A percentile compares a stretch with the other conserved stretches of the same genome.
Conservation (phyloP, 2,113 vertebrate genomes). For the Fregetta grallaria region DNA sequence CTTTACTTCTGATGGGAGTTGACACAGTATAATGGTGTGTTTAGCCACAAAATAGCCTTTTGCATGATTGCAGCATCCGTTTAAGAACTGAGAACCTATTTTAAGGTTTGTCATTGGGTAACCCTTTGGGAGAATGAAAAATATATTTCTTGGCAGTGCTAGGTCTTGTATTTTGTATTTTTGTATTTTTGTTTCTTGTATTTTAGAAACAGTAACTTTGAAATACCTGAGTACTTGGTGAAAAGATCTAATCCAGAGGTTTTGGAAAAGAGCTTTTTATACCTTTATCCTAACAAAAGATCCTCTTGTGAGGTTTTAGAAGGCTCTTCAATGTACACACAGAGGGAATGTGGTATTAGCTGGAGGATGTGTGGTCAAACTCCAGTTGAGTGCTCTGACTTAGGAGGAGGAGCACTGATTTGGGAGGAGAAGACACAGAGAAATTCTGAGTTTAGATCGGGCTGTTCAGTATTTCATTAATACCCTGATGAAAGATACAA, state of each 20-base stretch:
- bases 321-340: not conserved
- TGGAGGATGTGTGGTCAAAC: not conserved
- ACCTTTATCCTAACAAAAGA: not conserved
- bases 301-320: not conserved
- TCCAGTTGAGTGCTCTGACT: not conserved
- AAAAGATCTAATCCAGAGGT: not conserved
- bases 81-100: not conserved
- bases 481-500: not conserved
- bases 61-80: not conserved
- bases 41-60: not conserved
- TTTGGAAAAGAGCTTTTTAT: not conserved
- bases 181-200: not conserved
- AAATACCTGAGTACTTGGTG: not conserved
- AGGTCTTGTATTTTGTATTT: not conserved
- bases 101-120: not conserved
- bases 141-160: not conserved
- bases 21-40: not conserved
- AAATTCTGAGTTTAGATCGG: not conserved
- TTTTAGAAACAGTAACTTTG: not conserved
- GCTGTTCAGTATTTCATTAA: not conserved
- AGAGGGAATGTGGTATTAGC: not conserved
- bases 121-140: not conserved
- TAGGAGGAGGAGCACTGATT: not conserved
- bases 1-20: not conserved
- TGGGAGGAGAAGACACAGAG: not conserved